These are phyloP conservation scores for Planococcus citri DNA, from an alignment of 1,140 invertebrate genomes.

Conservation along the genomic window DNA sequence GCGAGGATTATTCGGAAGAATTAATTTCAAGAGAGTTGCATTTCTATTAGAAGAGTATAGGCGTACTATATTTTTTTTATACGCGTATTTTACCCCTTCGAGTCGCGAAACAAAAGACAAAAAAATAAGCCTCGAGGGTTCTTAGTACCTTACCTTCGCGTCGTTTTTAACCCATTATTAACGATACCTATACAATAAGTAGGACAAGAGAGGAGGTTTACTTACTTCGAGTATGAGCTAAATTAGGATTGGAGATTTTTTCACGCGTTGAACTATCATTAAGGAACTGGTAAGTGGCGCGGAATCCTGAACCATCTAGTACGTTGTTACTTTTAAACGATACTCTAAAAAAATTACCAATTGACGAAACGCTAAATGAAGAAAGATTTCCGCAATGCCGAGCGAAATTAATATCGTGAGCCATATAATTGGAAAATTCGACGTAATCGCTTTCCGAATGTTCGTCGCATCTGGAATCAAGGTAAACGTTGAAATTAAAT, in stretches of 20 bases:
- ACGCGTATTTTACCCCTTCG: too few relatives aligned
- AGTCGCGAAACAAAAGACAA: too few relatives aligned
- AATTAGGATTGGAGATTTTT: slow-evolving; percentile 1
- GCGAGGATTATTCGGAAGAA: neutral
- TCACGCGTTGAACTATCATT: slow-evolving; percentile 29
- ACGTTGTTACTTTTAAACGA: slow-evolving; percentile 87
- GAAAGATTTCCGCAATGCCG: slow-evolving; percentile 68
- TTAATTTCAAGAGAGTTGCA: neutral
- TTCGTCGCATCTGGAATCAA: slow-evolving; percentile 60
- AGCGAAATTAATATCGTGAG: slow-evolving; percentile 68
- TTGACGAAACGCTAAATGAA: slow-evolving; percentile 47
- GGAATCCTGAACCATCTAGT: slow-evolving; percentile 84
- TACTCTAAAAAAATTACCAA: slow-evolving; percentile 83
- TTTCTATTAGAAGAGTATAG: neutral
- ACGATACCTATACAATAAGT: too few relatives aligned
- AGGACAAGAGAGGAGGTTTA: neutral
- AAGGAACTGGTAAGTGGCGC: slow-evolving; percentile 74
- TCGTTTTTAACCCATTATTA: too few relatives aligned
- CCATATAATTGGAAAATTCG: slow-evolving; percentile 87
- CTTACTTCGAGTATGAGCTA: neutral
- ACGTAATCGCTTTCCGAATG: slow-evolving; percentile 82
- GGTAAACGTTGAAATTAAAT: slow-evolving; percentile 24
- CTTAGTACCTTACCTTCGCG: too few relatives aligned
- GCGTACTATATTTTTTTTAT: too few relatives aligned
- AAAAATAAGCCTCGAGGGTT: too few relatives aligned